Conservation (phyloP, 30 jellyfish, hydroid and myxozoan species). For the Aurelia coerulea region DNA sequence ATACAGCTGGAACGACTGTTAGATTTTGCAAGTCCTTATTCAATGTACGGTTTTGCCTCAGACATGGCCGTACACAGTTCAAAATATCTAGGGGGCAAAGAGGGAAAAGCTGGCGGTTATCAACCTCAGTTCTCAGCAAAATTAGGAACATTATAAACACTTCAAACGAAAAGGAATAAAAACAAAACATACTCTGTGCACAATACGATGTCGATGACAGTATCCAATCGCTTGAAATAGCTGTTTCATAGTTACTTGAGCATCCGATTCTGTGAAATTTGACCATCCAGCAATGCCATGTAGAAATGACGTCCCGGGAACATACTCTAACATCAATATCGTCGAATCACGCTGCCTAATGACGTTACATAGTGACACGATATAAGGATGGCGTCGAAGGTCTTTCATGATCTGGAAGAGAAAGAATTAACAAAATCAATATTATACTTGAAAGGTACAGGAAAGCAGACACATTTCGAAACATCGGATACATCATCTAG, state of each 20-base stretch:
- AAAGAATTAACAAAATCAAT: neutral
- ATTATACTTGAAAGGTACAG: neutral
- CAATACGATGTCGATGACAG: slow-evolving; percentile 76
- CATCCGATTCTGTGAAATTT: slow-evolving; percentile 69
- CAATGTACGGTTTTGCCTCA: too few species aligned
- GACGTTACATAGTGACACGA: slow-evolving; percentile 69
- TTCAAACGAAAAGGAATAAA: neutral
- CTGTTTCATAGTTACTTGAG: slow-evolving; percentile 74
- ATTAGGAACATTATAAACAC: too few species aligned
- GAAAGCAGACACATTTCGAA: neutral
- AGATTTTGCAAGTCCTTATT: too few species aligned
- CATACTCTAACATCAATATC: slow-evolving; percentile 68
- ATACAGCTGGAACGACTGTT: too few species aligned
- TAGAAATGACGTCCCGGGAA: slow-evolving; percentile 52
- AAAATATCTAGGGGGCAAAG: too few species aligned
- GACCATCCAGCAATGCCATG: slow-evolving; percentile 82
- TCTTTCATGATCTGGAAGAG: slow-evolving; percentile 71
- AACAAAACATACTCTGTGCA: slow-evolving; percentile 70
- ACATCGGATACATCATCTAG: neutral
- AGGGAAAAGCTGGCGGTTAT: too few species aligned
- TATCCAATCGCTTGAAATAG: slow-evolving; percentile 67
- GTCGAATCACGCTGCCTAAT: slow-evolving; percentile 58
- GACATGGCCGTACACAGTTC: too few species aligned
- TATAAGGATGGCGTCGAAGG: slow-evolving; percentile 76
- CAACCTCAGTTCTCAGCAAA: too few species aligned